These are phyloP conservation scores for Cheilosia urbana DNA, from an alignment of 2,888 invertebrate genomes.

Conservation along the genomic window DNA sequence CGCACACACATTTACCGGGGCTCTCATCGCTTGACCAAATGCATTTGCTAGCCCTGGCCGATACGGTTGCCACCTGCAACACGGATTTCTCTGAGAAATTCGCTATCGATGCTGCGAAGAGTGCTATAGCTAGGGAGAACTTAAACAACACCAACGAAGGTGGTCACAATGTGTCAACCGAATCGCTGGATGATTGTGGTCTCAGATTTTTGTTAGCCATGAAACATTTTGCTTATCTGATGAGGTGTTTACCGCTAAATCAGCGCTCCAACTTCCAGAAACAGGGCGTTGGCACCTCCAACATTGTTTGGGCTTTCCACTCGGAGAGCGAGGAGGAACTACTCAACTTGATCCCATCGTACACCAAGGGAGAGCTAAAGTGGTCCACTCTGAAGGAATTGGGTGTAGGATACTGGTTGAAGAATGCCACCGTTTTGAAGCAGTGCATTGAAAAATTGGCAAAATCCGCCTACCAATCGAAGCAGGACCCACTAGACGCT, in stretches of 20 bases:
- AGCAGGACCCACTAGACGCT: conserved; percentile 98
- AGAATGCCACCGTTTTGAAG: conserved; percentile 91
- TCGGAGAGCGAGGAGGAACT: conserved; percentile 99
- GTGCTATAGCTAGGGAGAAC: conserved; percentile 88
- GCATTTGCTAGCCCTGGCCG: conserved; percentile 99
- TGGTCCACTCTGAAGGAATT: conserved; percentile 96
- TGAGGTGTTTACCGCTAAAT: conserved; percentile 95
- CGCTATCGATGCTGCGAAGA: conserved; percentile 88
- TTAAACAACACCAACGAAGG: conserved; percentile 85
- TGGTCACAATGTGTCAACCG: conserved; percentile 86
- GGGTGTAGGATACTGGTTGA: conserved; percentile 98
- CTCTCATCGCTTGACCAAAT: conserved; percentile 98
- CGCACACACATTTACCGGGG: conserved; percentile 97
- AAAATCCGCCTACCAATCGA: conserved; percentile 95
- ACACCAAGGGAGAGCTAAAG: conserved; percentile 92
- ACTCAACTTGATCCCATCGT: conserved; percentile 94
- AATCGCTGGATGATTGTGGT: conserved; percentile 98
- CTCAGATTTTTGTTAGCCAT: conserved; percentile 97
- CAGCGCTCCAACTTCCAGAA: conserved; percentile 94
- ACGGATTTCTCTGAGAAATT: conserved; percentile 94
- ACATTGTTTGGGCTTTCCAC: conserved; percentile 99
- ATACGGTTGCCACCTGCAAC: conserved; percentile 97
- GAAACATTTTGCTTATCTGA: conserved; percentile 98
- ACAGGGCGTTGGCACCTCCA: conserved; percentile 93
- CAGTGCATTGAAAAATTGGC: conserved; percentile 96